Conservation (phyloP, 2,113 vertebrate genomes). For the Vulpes ferrilata region DNA sequence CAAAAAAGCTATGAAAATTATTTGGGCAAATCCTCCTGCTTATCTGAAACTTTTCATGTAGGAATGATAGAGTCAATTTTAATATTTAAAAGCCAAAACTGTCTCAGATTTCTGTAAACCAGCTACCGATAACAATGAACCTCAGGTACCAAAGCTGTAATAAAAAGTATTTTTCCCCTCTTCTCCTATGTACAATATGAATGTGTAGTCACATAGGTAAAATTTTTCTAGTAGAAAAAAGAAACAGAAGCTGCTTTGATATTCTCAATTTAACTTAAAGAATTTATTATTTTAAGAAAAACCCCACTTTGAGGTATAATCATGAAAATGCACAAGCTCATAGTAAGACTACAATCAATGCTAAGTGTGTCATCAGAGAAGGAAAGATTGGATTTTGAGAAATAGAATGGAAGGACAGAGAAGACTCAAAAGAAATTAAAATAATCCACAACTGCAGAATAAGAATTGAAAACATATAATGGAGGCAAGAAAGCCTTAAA, state of each 20-base stretch:
- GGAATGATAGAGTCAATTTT: background rate
- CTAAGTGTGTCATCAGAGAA: background rate
- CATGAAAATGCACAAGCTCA: background rate
- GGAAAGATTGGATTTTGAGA: background rate
- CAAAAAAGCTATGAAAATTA: constrained; percentile 28
- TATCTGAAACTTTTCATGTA: constrained; percentile 33
- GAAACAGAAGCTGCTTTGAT: background rate
- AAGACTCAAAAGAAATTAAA: background rate
- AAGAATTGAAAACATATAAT: background rate
- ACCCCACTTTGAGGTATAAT: background rate
- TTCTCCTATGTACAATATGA: background rate
- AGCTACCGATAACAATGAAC: background rate
- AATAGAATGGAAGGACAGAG: background rate
- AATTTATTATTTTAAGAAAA: background rate
- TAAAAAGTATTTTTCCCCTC: background rate
- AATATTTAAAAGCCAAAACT: background rate
- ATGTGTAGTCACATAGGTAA: background rate
- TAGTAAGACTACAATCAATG: background rate
- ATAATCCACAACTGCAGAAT: background rate
- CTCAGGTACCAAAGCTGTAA: background rate
- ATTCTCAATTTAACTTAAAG: background rate
- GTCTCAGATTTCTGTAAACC: background rate
- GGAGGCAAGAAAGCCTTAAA: background rate
- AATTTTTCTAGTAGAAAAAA: background rate
- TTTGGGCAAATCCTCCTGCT: background rate